phyloP scores from a whole-genome alignment of 2,113 vertebrate species.

The Uropsilus gracilis region DNA sequence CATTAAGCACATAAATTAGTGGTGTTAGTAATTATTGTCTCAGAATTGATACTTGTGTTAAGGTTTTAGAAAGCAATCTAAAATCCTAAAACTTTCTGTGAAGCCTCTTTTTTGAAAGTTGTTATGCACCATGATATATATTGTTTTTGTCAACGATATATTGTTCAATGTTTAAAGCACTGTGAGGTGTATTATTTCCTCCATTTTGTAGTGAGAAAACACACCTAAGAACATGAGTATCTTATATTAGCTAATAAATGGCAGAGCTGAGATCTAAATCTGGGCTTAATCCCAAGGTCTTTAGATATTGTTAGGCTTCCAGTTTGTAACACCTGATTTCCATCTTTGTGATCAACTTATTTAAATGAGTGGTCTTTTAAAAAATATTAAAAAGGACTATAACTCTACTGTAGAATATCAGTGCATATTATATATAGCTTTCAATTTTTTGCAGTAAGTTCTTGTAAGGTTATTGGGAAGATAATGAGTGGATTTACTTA shows the following conservation, averaged over 20 bases:
- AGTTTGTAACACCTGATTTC: neutral
- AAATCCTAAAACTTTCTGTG: neutral
- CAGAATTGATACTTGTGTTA: neutral
- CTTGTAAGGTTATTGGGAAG: neutral
- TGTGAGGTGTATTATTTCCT: neutral
- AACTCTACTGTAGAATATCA: neutral
- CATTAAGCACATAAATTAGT: neutral
- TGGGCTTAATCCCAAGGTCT: neutral
- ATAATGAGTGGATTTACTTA: neutral
- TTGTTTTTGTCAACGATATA: neutral
- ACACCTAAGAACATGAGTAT: neutral
- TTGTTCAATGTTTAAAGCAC: neutral
- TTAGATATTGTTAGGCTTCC: neutral
- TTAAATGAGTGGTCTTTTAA: neutral
- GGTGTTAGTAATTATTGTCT: neutral
- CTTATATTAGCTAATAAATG: neutral
- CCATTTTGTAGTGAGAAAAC: neutral
- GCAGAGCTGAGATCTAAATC: neutral
- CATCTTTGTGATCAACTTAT: neutral
- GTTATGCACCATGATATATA: neutral
- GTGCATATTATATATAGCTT: neutral
- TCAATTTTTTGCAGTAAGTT: neutral
- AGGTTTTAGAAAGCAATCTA: neutral
- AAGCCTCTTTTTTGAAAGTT: neutral
- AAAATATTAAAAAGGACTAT: neutral